Conservation (phyloP, 2,888 invertebrate species). For the Autographa gamma region DNA sequence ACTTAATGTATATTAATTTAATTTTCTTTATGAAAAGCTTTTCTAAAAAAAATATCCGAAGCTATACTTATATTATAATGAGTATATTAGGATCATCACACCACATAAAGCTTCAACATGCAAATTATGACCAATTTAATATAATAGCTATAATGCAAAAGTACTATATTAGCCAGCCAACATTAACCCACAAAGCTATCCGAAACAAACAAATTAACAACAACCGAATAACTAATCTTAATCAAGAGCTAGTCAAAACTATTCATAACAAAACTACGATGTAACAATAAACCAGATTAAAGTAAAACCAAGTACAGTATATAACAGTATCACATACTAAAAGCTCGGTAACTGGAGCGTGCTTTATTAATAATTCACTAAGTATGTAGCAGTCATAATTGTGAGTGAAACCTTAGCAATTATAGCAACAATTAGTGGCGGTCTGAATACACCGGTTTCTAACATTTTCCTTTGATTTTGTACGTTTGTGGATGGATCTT, state of each 20-base stretch:
- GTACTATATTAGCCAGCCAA: background rate
- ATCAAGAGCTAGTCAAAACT: slow-evolving; percentile 8
- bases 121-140: background rate
- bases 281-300: slow-evolving; percentile 52
- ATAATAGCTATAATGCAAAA: background rate
- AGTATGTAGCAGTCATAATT: slow-evolving; percentile 85
- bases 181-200: background rate
- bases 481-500: slow-evolving; percentile 25
- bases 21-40: no score
- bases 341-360: slow-evolving; percentile 70
- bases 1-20: no score
- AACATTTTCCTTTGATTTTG: slow-evolving; percentile 50
- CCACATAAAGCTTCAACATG: background rate
- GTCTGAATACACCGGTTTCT: slow-evolving; percentile 78
- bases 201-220: background rate
- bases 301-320: slow-evolving; percentile 56
- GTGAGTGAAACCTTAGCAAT: slow-evolving; percentile 86
- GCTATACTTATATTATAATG: background rate
- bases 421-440: slow-evolving; percentile 85
- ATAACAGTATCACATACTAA: slow-evolving; percentile 61
- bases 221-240: slow-evolving; percentile 9
- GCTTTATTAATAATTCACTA: slow-evolving; percentile 83
- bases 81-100: background rate
- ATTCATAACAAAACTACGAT: slow-evolving; percentile 39
- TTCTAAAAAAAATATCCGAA: no score